Conservation (phyloP, 2,888 invertebrate species). For the Euplagia quadripunctaria region DNA sequence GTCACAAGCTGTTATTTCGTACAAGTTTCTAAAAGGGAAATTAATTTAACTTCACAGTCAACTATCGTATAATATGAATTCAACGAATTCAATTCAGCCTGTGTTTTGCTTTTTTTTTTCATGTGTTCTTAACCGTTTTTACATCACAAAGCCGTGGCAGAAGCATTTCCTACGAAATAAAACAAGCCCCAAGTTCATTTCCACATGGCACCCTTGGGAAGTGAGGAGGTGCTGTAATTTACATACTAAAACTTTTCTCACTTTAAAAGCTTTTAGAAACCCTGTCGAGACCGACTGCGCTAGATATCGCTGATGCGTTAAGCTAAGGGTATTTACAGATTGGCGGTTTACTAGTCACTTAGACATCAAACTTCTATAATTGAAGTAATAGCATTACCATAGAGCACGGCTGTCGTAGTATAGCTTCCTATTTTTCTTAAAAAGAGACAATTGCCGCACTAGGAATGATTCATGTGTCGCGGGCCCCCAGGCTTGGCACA, state of each 20-base stretch:
- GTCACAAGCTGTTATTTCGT: too few relatives aligned
- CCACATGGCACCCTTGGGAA: neutral
- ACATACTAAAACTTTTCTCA: constrained; percentile 22
- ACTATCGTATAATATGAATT: too few relatives aligned
- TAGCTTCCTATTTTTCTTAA: too few relatives aligned
- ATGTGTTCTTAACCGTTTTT: neutral
- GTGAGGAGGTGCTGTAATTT: constrained; percentile 13
- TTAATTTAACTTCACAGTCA: too few relatives aligned
- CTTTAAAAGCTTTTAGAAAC: constrained; percentile 26
- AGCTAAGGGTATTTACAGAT: neutral
- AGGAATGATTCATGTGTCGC: too few relatives aligned
- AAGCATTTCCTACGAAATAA: neutral
- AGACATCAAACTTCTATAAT: neutral
- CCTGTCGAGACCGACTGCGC: constrained; percentile 8
- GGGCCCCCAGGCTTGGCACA: too few relatives aligned
- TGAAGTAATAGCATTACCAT: neutral
- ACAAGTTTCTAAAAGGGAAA: too few relatives aligned
- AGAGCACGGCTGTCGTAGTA: too few relatives aligned
- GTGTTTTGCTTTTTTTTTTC: neutral
- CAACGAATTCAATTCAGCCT: neutral
- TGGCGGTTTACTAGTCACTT: neutral
- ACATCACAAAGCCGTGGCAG: neutral
- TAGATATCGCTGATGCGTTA: constrained; percentile 1
- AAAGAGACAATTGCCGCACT: too few relatives aligned
- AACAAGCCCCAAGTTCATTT: neutral